phyloP scores from a whole-genome alignment of 2,797 vertebrate species.

The Aldrovandia affinis region DNA sequence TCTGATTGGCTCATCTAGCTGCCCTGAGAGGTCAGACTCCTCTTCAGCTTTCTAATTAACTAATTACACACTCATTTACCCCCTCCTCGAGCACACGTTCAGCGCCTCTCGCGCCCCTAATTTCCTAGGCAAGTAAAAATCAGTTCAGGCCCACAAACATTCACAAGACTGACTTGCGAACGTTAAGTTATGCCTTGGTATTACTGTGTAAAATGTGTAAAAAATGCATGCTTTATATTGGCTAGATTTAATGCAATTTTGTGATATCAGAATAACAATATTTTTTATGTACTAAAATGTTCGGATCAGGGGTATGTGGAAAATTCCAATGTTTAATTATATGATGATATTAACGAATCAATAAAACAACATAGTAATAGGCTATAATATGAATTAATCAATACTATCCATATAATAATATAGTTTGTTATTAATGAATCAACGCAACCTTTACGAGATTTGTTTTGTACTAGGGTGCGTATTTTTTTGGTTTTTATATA shows the following conservation, averaged over 20 bases:
- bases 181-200: background rate
- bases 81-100: slow-evolving; percentile 3
- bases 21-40: slow-evolving; percentile 44
- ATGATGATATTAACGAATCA: too few species aligned
- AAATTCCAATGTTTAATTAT: background rate
- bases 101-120: background rate
- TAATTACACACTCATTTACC: slow-evolving; percentile 53
- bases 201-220: background rate
- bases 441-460: too few species aligned
- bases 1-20: slow-evolving; percentile 67
- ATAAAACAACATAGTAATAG: too few species aligned
- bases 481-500: too few species aligned
- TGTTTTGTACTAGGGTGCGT: too few species aligned
- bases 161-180: background rate
- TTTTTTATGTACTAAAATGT: background rate
- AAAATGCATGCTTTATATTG: background rate
- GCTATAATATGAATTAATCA: too few species aligned
- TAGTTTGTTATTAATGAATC: too few species aligned
- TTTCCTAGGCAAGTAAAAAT: background rate
- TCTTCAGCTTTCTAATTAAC: slow-evolving; percentile 47
- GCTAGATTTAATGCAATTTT: too few species aligned
- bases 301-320: background rate
- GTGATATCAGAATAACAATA: background rate
- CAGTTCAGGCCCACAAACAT: background rate
- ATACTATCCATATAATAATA: too few species aligned